Evolutionary conservation across 2,797 vertebrate genomes (phyloP), one percentile per base, ranked within the genome.

Genomic region (Tenualosa ilisha): DNA sequence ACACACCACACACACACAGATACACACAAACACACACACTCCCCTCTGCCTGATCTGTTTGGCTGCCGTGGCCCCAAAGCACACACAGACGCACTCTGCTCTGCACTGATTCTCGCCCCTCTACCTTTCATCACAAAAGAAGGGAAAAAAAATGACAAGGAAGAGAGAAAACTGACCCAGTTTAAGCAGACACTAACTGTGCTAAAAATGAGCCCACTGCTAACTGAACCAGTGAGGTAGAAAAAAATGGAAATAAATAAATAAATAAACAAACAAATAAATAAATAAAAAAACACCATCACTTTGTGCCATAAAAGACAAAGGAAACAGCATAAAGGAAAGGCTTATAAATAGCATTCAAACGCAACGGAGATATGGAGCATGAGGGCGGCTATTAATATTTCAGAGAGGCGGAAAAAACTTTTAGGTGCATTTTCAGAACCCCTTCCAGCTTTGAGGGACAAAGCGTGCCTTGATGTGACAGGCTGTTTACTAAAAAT

Each of bases 311-410:
- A 83, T 89, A 17, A 65, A 84, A 85, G n/a, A 84, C 82, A 81
- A 54, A 61, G 68, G 37, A 43, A 75, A 15, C 0, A 15, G 81
- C 79, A 54, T n/a, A 26, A 51, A 54, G 81, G 43, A 82, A 82
- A 13, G n/a, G 26, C 68, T 37, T 84, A 86, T 83, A 87, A 89
- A 90, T 85, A 90, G 87, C 59, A 83, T 50, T 37, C 53, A 83
- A 75, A 87, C 3, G 9, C 59, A 1, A 63, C 59, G 15, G 31
- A 26, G 37, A 75, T 75, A 75, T 40, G 82, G 82, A 65, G 82
- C 68, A 81, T 86, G n/a, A 56, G 84, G 82, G 72, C 59, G 24
- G 65, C 83, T 86, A 89, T 89, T 87, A 86, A 89, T 89, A 85
- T 86, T 88, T 87, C 79, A 89, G 61, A 75, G 79, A 75, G 82